Base-by-base conservation (phyloP, 2,888 invertebrate genomes). In the Microchrysa polita region DNA sequence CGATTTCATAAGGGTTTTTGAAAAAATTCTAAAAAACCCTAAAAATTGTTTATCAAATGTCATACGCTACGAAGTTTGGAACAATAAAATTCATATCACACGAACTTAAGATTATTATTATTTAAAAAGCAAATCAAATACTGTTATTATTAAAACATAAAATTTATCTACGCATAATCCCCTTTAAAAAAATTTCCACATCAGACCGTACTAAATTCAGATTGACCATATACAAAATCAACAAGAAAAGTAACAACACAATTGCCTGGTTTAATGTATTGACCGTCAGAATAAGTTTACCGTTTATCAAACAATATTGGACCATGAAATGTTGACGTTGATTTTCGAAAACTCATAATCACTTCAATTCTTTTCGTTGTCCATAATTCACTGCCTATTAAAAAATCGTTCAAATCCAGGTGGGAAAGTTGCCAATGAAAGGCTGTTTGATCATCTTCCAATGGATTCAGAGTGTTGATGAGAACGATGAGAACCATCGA, bases 71-170 rank as follows among this genome's bases (percentile, higher is more conserved):
- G n/a, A n/a, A n/a, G n/a, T n/a, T n/a, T 7, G 27, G 27, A 34
- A 34, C 27, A 5, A 34, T 34, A 34, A 34, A 34, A 5, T 34
- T 34, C 27, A 34, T 34, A 2, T 34, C 27, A 34, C 4, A 34
- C 27, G 7, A 34, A 34, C 27, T 34, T 34, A n/a, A n/a, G 27
- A 34, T 34, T 34, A 34, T n/a, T 34, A 16, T 22, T 55, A 16
- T 22, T 55, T 59, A 10, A 12, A 59, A 23, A 59, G 23, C n/a
- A 59, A 20, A 59, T 27, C 27, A 23, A 59, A 23, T 23, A 27
- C 14, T 23, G 20, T 59, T 59, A 59, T 23, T 59, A 59, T 59
- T 59, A 59, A 59, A 59, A 12, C 59, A 59, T 59, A 27, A 59
- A 59, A 59, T 59, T 59, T 23, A 20, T 22, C 9, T 27, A 59